Evolutionary conservation across 37 sponge, comb jelly and placozoan genomes (phyloP).

Genomic region (Halichondria panicea): DNA sequence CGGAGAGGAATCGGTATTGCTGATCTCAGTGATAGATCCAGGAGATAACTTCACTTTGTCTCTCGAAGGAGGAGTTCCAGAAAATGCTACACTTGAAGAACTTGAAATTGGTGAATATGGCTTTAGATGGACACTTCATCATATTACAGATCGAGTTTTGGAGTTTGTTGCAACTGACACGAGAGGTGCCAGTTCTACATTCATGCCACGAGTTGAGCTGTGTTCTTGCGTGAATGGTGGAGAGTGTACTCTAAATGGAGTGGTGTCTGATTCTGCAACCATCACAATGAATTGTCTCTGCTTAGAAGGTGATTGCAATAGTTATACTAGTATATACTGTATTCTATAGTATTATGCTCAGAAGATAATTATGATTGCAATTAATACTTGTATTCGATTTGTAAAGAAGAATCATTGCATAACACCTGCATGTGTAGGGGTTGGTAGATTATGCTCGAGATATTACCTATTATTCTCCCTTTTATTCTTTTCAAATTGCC

Average conservation of each 20-base stretch:
- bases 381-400: too few relatives aligned
- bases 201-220: conserved; percentile 15
- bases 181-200: neutral
- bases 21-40: conserved; percentile 15
- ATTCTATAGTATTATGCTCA: too few relatives aligned
- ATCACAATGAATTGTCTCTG: conserved; percentile 13
- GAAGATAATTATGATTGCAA: too few relatives aligned
- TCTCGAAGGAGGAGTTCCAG: conserved; percentile 14
- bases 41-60: conserved; percentile 2
- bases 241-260: conserved; percentile 32
- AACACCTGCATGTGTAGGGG: too few relatives aligned
- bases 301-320: conserved; percentile 12
- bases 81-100: neutral
- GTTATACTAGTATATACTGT: too few relatives aligned
- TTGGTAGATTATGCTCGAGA: too few relatives aligned
- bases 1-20: conserved; percentile 4
- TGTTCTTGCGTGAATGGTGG: conserved; percentile 54
- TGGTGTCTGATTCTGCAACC: conserved; percentile 1
- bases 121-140: conserved; percentile 29
- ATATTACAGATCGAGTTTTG: conserved; percentile 8
- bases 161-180: conserved; percentile 37
- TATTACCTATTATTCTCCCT: too few relatives aligned
- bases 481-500: too few relatives aligned
- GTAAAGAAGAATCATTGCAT: too few relatives aligned
- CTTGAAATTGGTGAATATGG: neutral